Evolutionary conservation across 2,797 vertebrate species (phyloP), one percentile per base, ranked within the genome.

Genomic region (Anisognathus igniventris): DNA sequence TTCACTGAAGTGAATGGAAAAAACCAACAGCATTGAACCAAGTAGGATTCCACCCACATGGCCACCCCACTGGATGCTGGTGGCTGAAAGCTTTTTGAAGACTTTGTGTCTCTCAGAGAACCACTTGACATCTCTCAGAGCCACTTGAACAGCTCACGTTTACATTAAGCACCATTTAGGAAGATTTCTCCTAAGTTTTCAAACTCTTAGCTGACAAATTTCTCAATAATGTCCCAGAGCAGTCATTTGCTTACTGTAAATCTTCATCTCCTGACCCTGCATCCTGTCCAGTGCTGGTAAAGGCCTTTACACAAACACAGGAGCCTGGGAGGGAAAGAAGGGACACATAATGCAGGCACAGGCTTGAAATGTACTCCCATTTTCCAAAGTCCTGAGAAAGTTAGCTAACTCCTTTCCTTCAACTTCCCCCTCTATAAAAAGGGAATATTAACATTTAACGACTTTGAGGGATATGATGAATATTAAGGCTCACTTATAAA

Each of bases 1-100:
- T 57, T 78, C n/a, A 51, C 30, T 53, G 50, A 81, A 71, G 33
- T 24, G 30, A 66, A 53, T 37, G 23, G 39, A 11, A 82, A 84
- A 77, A 5, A 0, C 3, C 37, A 39, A 12, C 2, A 57, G n/a
- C 51, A 21, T 0, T 44, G 48, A 71, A n/a, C 3, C n/a, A 10
- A 77, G 57, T 1, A 39, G n/a, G 56, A 66, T 37, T 67, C 40
- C 25, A 47, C 22, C 30, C 53, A 42, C 31, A 6, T 0, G 2
- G 35, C 28, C 62, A 28, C 28, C 9, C 7, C 9, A 21, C 35
- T 87, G 67, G 4, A 5, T 17, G 79, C 54, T 75, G 60, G 37
- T 4, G 16, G 44, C 45, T 50, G 35, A 57, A 73, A 12, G n/a
- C n/a, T 19, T 82, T 75, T 33, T 16, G 31, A 37, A 71, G 66